A percentile compares a stretch with the other conserved stretches of the same genome.
Evolutionary conservation across 2,888 invertebrate species (phyloP).

Genomic region (Petrolisthes cinctipes): DNA sequence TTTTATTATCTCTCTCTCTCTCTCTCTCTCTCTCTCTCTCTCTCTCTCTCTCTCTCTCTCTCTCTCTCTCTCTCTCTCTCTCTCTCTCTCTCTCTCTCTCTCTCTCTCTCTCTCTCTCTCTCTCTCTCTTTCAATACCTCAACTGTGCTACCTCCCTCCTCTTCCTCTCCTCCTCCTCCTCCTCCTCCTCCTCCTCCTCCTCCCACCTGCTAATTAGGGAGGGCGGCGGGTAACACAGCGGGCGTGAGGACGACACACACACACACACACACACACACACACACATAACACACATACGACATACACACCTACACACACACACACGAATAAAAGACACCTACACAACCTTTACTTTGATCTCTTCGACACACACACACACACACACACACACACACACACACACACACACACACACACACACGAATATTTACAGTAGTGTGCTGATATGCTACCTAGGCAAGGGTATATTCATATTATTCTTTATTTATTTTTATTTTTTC

Average conservation of each 20-base stretch:
- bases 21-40: neutral
- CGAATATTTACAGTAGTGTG: neutral
- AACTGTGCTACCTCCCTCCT: neutral
- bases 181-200: neutral
- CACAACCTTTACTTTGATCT: neutral
- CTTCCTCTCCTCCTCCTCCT: neutral
- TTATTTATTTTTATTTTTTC: no score
- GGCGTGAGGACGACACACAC: neutral
- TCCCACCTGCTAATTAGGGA: neutral
- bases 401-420: neutral
- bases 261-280: neutral
- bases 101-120: neutral
- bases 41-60: neutral
- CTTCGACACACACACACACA: neutral
- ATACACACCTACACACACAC: no score
- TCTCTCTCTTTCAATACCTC: neutral
- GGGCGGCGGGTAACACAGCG: neutral
- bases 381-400: neutral
- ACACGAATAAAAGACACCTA: no score
- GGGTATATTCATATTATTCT: no score
- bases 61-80: conserved; percentile 6
- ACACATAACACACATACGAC: neutral
- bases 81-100: neutral
- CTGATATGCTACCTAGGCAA: no score
- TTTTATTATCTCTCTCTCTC: neutral